Percentiles rank a stretch among this genome's conserved stretches.
Conservation (phyloP, 2,888 invertebrate species). For the Dorcus hopei region DNA sequence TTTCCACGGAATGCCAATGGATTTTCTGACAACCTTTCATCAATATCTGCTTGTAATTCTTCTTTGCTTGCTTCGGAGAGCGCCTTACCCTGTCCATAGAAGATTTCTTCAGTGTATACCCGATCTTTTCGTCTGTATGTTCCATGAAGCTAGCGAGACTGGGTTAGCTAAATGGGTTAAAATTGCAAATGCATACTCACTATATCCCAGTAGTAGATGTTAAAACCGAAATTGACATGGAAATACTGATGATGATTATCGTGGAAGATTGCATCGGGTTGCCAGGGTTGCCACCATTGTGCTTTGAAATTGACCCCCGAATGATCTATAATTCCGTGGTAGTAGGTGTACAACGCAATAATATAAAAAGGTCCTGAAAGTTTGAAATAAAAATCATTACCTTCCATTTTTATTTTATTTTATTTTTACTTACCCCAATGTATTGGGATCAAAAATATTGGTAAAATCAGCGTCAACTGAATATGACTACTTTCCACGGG, state of each 20-base stretch:
- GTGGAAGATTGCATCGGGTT: slow-evolving; percentile 71
- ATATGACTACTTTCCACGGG: slow-evolving; percentile 66
- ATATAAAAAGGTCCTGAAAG: slow-evolving; percentile 48
- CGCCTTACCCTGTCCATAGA: slow-evolving; percentile 57
- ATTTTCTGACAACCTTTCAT: slow-evolving; percentile 51
- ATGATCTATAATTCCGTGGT: slow-evolving; percentile 73
- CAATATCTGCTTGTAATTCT: slow-evolving; percentile 53
- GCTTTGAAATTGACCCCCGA: slow-evolving; percentile 72
- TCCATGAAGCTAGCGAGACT: slow-evolving; percentile 59
- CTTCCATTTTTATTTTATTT: not conserved
- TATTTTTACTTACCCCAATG: slow-evolving; percentile 62
- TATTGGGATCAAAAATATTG: slow-evolving; percentile 61
- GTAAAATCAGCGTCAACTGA: slow-evolving; percentile 59
- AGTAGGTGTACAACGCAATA: slow-evolving; percentile 60
- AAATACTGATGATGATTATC: slow-evolving; percentile 77
- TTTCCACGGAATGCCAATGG: slow-evolving; percentile 49
- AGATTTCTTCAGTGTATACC: slow-evolving; percentile 66
- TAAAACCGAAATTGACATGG: slow-evolving; percentile 75
- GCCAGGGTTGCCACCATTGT: slow-evolving; percentile 75
- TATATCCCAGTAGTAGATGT: slow-evolving; percentile 67
- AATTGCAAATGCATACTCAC: slow-evolving; percentile 41
- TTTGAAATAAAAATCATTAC: not conserved
- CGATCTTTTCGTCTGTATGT: slow-evolving; percentile 62
- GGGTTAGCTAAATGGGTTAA: not conserved
- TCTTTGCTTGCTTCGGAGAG: slow-evolving; percentile 51